Conservation (phyloP, 64 coral and sea anemone genomes). For the Stichodactyla mertensii region DNA sequence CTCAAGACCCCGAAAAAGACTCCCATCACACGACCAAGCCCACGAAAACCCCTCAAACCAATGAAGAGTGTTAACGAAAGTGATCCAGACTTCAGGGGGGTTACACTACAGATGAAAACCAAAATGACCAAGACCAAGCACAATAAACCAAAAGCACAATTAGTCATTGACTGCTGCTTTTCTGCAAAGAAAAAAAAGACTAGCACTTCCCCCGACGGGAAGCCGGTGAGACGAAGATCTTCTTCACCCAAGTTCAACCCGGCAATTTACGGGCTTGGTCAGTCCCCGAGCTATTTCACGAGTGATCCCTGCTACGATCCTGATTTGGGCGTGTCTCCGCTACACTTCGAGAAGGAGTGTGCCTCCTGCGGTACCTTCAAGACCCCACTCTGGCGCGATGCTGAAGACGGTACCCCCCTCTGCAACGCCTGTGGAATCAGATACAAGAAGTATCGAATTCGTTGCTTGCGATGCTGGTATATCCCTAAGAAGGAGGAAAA, state of each 20-base stretch:
- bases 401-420: slow-evolving; percentile 91
- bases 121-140: slow-evolving; percentile 54
- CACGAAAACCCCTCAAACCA: slow-evolving; percentile 84
- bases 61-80: slow-evolving; percentile 79
- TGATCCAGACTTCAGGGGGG: slow-evolving; percentile 89
- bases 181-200: slow-evolving; percentile 85
- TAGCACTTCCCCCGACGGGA: slow-evolving; percentile 22
- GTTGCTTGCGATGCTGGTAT: slow-evolving; percentile 91
- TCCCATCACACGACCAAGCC: slow-evolving; percentile 63
- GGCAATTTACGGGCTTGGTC: slow-evolving; percentile 64
- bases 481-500: slow-evolving; percentile 99
- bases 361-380: slow-evolving; percentile 86
- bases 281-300: slow-evolving; percentile 53
- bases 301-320: slow-evolving; percentile 58
- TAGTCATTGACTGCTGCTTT: slow-evolving; percentile 91
- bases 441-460: slow-evolving; percentile 97
- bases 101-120: slow-evolving; percentile 94
- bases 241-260: slow-evolving; percentile 57
- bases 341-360: slow-evolving; percentile 90
- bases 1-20: slow-evolving; percentile 71
- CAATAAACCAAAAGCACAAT: slow-evolving; percentile 63
- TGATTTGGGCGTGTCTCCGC: slow-evolving; percentile 68
- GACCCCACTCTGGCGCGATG: slow-evolving; percentile 95
- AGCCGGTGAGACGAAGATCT: slow-evolving; percentile 57
- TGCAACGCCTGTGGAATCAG: slow-evolving; percentile 98